Evolutionary conservation across 2,113 vertebrate genomes (phyloP).

Genomic region (Pelecanus crispus): DNA sequence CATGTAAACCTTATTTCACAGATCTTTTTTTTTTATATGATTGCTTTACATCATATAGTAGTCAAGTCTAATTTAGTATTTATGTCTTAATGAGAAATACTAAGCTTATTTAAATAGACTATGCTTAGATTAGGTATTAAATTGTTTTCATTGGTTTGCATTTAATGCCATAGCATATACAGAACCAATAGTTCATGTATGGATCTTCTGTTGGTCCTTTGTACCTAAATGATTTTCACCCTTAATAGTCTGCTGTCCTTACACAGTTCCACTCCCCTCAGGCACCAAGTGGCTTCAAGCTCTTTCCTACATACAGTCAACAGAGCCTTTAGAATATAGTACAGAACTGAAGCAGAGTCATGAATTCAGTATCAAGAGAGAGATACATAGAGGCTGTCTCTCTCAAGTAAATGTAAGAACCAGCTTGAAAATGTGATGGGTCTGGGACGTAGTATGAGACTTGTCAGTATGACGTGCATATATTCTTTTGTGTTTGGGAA

Average conservation of each 20-base stretch:
- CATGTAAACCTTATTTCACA: neutral
- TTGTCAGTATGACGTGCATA: neutral
- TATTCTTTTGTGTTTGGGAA: neutral
- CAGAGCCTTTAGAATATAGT: neutral
- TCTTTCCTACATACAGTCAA: neutral
- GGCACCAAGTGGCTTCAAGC: neutral
- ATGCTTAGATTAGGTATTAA: neutral
- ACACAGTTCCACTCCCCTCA: neutral
- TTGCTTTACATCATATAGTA: neutral
- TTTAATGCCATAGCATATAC: neutral
- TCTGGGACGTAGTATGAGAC: neutral
- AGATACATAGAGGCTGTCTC: neutral
- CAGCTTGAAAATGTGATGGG: neutral
- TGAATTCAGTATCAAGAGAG: neutral
- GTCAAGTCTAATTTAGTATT: neutral
- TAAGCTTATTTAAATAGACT: neutral
- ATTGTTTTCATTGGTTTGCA: neutral
- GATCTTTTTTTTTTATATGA: neutral
- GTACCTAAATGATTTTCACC: neutral
- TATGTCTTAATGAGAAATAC: neutral
- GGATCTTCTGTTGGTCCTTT: neutral
- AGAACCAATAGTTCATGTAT: neutral
- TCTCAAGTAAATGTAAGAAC: neutral
- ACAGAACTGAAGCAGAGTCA: neutral
- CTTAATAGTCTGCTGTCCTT: neutral